Evolutionary conservation across 2,113 vertebrate species (phyloP).

Genomic region (Atractosteus spatula): DNA sequence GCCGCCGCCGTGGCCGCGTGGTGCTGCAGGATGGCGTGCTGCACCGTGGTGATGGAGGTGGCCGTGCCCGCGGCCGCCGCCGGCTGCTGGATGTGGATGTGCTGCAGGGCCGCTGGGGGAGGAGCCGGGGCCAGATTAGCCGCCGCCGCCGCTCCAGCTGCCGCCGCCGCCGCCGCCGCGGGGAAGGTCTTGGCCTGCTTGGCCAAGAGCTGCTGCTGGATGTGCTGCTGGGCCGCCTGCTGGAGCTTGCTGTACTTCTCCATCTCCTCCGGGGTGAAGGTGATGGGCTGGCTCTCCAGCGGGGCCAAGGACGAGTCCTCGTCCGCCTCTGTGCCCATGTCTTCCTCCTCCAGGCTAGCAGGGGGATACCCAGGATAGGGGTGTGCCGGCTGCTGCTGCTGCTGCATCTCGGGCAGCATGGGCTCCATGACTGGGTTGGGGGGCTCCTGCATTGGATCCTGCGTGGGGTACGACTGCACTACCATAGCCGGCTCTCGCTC

Average conservation of each 20-base stretch:
- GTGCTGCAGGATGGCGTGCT: conserved; percentile 94
- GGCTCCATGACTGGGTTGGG: conserved; percentile 69
- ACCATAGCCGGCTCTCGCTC: conserved; percentile 61
- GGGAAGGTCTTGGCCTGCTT: conserved; percentile 96
- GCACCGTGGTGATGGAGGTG: conserved; percentile 89
- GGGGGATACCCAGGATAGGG: conserved; percentile 78
- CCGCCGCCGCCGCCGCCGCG: conserved; percentile 73
- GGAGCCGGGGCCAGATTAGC: conserved; percentile 61
- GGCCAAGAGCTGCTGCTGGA: conserved; percentile 94
- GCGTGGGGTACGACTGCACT: conserved; percentile 57
- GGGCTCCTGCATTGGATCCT: conserved; percentile 56
- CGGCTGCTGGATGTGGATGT: conserved; percentile 94
- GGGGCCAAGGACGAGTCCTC: conserved; percentile 90
- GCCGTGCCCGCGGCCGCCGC: conserved; percentile 76
- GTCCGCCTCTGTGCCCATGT: conserved; percentile 71
- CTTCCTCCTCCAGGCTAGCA: conserved; percentile 72
- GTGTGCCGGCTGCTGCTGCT: conserved; percentile 58
- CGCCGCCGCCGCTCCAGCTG: conserved; percentile 59
- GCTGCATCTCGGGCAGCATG: conserved; percentile 66
- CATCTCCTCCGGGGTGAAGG: conserved; percentile 96
- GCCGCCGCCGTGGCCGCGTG: conserved; percentile 83
- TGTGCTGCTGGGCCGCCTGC: conserved; percentile 95
- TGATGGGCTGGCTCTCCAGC: conserved; percentile 93
- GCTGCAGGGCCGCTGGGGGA: conserved; percentile 69
- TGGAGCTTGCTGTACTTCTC: conserved; percentile 98